These are phyloP conservation scores for Lycia hirtaria DNA, from an alignment of 2,888 invertebrate species.

Conservation along the genomic window DNA sequence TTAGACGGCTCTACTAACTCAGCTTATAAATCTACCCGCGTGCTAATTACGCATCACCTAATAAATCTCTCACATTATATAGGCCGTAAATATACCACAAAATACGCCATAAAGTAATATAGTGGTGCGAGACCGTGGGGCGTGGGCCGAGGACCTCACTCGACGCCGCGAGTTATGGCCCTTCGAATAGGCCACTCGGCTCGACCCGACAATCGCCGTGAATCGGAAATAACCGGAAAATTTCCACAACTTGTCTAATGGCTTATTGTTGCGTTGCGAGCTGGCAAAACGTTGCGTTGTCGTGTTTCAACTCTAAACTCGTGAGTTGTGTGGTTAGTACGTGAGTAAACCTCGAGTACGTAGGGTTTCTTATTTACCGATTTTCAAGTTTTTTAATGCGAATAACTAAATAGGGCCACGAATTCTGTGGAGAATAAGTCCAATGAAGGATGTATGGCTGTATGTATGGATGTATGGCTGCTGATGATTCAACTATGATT, in stretches of 20 bases:
- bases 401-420: too few species aligned
- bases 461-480: not conserved
- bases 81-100: conserved; percentile 75
- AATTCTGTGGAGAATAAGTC: too few species aligned
- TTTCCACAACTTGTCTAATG: conserved; percentile 82
- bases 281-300: conserved; percentile 66
- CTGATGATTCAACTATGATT: too few species aligned
- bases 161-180: conserved; percentile 75
- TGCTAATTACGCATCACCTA: conserved; percentile 76
- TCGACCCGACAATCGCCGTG: conserved; percentile 71
- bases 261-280: conserved; percentile 73
- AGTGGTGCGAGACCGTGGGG: conserved; percentile 70
- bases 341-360: conserved; percentile 1
- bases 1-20: conserved; percentile 48
- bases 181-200: conserved; percentile 56
- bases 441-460: not conserved
- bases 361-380: too few species aligned
- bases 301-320: conserved; percentile 67
- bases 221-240: conserved; percentile 85
- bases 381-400: too few species aligned
- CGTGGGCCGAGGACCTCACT: conserved; percentile 78
- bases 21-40: conserved; percentile 67
- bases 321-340: conserved; percentile 1
- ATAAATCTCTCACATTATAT: conserved; percentile 78
- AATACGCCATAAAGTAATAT: conserved; percentile 72